Conservation (phyloP, 2,113 vertebrate genomes). For the Caretta caretta region DNA sequence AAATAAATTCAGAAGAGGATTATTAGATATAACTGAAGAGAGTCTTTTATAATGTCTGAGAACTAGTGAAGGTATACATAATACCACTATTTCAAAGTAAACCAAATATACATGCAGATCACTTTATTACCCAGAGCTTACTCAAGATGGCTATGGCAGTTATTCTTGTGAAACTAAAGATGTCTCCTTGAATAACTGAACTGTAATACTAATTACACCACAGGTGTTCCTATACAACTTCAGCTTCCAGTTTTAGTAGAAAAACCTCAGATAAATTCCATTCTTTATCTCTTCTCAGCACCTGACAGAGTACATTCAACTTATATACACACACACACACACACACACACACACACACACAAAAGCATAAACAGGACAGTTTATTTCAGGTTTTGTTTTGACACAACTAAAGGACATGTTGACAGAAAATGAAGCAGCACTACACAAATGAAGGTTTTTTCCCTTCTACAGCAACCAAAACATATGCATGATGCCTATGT, state of each 20-base stretch:
- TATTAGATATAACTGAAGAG: neutral
- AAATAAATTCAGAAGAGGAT: slow-evolving; percentile 15
- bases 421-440: slow-evolving; percentile 8
- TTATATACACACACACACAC: neutral
- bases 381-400: neutral
- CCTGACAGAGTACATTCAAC: neutral
- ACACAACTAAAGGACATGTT: slow-evolving; percentile 2
- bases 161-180: slow-evolving; percentile 56
- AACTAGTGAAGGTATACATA: neutral
- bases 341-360: fast-evolving
- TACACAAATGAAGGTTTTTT: neutral
- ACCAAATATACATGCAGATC: neutral
- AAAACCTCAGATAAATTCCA: neutral
- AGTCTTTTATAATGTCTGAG: neutral
- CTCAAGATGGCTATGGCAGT: slow-evolving; percentile 34
- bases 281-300: fast-evolving
- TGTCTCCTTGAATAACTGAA: slow-evolving; percentile 29
- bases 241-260: neutral
- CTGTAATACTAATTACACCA: neutral
- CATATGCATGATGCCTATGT: neutral
- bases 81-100: neutral
- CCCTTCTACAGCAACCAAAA: fast-evolving
- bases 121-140: neutral
- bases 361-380: neutral
- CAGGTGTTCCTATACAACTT: neutral